Evolutionary conservation across 1,140 invertebrate species (phyloP).

Genomic region (Aphis craccivora): DNA sequence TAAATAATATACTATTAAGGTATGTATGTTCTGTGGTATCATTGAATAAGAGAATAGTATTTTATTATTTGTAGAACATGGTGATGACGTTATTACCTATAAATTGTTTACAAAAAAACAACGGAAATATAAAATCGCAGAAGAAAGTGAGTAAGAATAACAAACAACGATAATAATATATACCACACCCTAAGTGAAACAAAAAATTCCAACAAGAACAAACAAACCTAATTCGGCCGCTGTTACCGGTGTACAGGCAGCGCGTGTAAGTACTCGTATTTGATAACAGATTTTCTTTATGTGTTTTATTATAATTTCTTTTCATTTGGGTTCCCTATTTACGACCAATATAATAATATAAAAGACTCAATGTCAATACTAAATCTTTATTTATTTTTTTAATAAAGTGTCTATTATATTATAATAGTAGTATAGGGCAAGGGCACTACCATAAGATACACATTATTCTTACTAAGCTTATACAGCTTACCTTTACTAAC

Average conservation of each 20-base stretch:
- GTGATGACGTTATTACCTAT: background rate
- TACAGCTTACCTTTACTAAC: too few species aligned
- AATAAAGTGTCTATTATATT: background rate
- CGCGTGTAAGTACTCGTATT: background rate
- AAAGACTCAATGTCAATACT: background rate
- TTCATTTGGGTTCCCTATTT: background rate
- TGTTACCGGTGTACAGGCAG: background rate
- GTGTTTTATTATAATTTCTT: background rate
- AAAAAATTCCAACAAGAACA: background rate
- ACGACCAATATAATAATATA: background rate
- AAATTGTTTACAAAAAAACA: conserved; percentile 11
- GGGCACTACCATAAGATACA: background rate
- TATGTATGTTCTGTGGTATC: background rate
- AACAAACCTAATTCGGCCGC: background rate
- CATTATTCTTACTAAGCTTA: background rate
- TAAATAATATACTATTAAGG: background rate
- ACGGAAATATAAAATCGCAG: background rate
- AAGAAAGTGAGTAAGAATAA: conserved; percentile 1
- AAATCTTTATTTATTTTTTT: background rate
- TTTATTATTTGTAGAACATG: background rate
- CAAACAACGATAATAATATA: background rate
- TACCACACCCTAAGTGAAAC: conserved; percentile 4
- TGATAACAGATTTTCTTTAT: background rate
- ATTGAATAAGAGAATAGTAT: background rate
- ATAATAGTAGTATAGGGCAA: background rate